Conservation (phyloP, 2,113 vertebrate species). For the Oncorhynchus masou region DNA sequence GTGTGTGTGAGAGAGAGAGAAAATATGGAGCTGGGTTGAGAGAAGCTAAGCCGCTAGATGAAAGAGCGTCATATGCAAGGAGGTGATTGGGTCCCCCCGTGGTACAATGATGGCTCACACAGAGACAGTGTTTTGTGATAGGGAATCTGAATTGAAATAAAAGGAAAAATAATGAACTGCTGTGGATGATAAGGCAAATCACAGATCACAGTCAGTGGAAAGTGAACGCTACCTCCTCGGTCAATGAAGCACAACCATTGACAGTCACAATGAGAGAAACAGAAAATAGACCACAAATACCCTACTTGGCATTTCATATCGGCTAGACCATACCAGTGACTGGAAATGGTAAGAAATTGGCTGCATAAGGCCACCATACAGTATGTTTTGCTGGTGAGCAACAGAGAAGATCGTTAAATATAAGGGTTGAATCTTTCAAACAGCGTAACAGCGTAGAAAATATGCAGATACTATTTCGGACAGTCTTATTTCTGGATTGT, state of each 20-base stretch:
- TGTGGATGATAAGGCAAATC: constrained; percentile 12
- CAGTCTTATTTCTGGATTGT: neutral
- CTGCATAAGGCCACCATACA: too few relatives aligned
- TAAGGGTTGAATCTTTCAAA: too few relatives aligned
- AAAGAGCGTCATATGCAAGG: constrained; percentile 26
- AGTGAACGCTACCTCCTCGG: neutral
- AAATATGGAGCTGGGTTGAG: neutral
- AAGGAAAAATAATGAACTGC: constrained; percentile 14
- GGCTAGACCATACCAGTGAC: neutral
- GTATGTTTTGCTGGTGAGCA: too few relatives aligned
- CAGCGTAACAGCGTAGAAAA: too few relatives aligned
- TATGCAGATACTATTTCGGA: neutral
- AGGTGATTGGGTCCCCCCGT: constrained; percentile 30
- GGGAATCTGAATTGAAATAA: constrained; percentile 31
- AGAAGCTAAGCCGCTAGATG: constrained; percentile 22
- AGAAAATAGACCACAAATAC: constrained; percentile 3
- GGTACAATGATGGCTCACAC: constrained; percentile 23
- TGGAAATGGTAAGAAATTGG: too few relatives aligned
- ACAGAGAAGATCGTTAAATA: too few relatives aligned
- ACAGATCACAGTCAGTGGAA: neutral
- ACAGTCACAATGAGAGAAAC: neutral
- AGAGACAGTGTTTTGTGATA: constrained; percentile 14
- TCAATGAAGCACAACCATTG: constrained; percentile 1
- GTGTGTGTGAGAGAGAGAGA: too few relatives aligned
- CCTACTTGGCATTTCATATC: neutral